Percentiles rank a stretch among this genome's conserved stretches.
Evolutionary conservation across 1,140 invertebrate species (phyloP).

Genomic region (Subanguina moxae): DNA sequence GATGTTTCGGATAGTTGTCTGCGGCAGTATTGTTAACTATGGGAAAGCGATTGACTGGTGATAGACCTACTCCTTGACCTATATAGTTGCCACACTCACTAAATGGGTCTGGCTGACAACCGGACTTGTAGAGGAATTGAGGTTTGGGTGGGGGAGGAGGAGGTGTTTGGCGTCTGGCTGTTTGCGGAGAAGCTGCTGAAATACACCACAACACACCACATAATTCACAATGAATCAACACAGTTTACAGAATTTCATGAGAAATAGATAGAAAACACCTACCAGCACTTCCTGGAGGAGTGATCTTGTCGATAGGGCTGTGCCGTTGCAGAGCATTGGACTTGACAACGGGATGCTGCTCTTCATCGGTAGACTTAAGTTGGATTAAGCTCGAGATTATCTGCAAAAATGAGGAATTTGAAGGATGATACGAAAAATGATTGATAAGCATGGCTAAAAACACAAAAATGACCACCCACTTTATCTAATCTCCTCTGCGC

Average conservation of each 20-base stretch:
- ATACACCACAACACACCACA: neutral
- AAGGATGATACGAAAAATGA: too few relatives aligned
- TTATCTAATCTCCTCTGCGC: neutral
- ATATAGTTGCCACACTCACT: too few relatives aligned
- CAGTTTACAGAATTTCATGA: too few relatives aligned
- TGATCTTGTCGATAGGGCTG: neutral
- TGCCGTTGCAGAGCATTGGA: neutral
- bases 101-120: too few relatives aligned
- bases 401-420: neutral
- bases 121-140: too few relatives aligned
- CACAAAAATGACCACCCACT: too few relatives aligned
- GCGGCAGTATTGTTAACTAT: too few relatives aligned
- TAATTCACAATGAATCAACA: neutral
- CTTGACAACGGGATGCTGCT: neutral
- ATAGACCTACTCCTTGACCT: too few relatives aligned
- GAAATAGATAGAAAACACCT: neutral
- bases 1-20: too few relatives aligned
- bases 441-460: too few relatives aligned
- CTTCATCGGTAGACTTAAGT: neutral
- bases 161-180: neutral
- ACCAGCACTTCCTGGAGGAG: neutral
- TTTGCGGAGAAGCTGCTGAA: neutral
- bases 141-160: slow-evolving; percentile 1
- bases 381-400: slow-evolving; percentile 4
- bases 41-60: too few relatives aligned